These are phyloP conservation scores for Napeogenes inachia DNA, from an alignment of 2,888 invertebrate genomes.

Conservation along the genomic window DNA sequence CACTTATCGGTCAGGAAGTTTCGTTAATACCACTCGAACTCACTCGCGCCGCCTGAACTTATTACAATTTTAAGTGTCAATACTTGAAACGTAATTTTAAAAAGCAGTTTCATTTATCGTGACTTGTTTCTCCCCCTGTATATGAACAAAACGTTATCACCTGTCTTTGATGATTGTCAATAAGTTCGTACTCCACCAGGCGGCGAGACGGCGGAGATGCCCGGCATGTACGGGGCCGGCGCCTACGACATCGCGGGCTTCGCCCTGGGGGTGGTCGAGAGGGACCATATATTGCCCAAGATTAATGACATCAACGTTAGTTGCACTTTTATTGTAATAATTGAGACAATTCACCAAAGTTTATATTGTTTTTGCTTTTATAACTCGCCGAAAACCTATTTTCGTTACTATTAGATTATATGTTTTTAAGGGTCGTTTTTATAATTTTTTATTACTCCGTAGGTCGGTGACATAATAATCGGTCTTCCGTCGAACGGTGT, in stretches of 20 bases:
- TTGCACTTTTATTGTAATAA: slow-evolving; percentile 11
- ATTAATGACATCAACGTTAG: slow-evolving; percentile 79
- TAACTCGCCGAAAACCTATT: not conserved
- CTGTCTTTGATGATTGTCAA: too few species aligned
- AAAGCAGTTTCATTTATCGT: too few species aligned
- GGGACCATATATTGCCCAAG: slow-evolving; percentile 83
- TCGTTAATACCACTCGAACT: not conserved
- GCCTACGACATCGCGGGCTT: slow-evolving; percentile 98
- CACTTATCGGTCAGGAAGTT: slow-evolving; percentile 84
- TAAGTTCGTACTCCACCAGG: slow-evolving; percentile 60
- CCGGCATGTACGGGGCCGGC: slow-evolving; percentile 90
- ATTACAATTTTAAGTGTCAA: too few species aligned
- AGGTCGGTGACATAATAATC: slow-evolving; percentile 88
- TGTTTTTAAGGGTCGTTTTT: too few species aligned
- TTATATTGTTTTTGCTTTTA: not conserved
- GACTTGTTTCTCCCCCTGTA: too few species aligned
- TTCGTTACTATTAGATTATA: too few species aligned
- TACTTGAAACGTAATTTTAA: too few species aligned
- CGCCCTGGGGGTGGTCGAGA: slow-evolving; percentile 94
- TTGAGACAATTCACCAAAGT: too few species aligned
- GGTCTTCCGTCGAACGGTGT: slow-evolving; percentile 94
- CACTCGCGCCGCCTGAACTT: not conserved
- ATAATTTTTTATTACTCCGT: slow-evolving; percentile 1
- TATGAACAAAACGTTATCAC: too few species aligned
- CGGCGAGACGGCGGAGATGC: slow-evolving; percentile 97